A percentile compares a stretch with the other conserved stretches of the same genome.
Evolutionary conservation across 2,113 vertebrate species (phyloP).

Genomic region (Corythoichthys intestinalis): DNA sequence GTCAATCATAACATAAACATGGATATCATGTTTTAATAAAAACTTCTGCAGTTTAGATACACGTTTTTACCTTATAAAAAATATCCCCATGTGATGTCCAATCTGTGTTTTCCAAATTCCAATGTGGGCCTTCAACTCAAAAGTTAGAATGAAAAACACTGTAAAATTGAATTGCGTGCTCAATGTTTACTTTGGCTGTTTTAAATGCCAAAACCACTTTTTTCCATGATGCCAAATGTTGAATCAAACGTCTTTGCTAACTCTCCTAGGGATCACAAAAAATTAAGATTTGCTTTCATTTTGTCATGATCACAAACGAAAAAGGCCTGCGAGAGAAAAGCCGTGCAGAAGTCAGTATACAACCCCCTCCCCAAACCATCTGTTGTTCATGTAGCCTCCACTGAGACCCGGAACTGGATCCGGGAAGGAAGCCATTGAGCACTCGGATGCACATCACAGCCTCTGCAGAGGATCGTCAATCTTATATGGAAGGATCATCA

Average conservation of each 20-base stretch:
- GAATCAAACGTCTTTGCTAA: not conserved
- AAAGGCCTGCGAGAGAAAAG: not conserved
- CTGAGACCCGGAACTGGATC: constrained; percentile 20
- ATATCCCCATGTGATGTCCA: too few relatives aligned
- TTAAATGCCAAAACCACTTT: not conserved
- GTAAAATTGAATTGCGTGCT: not conserved
- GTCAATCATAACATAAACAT: too few relatives aligned
- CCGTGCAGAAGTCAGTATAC: not conserved
- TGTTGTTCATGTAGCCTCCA: not conserved
- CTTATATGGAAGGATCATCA: not conserved
- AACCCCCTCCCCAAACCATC: not conserved
- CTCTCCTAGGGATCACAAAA: too few relatives aligned
- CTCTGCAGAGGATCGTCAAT: not conserved
- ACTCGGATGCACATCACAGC: not conserved
- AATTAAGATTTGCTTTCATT: not conserved
- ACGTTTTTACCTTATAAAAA: not conserved
- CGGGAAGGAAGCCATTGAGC: constrained; percentile 44
- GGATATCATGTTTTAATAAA: not conserved
- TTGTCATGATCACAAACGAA: not conserved
- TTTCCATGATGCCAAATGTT: not conserved
- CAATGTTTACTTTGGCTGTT: not conserved
- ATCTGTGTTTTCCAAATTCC: too few relatives aligned
- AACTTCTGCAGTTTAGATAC: not conserved
- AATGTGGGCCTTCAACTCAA: too few relatives aligned
- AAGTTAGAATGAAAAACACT: not conserved